These are phyloP conservation scores for Poeciliopsis turneri DNA, from an alignment of 2,797 vertebrate genomes.

Conservation along the genomic window DNA sequence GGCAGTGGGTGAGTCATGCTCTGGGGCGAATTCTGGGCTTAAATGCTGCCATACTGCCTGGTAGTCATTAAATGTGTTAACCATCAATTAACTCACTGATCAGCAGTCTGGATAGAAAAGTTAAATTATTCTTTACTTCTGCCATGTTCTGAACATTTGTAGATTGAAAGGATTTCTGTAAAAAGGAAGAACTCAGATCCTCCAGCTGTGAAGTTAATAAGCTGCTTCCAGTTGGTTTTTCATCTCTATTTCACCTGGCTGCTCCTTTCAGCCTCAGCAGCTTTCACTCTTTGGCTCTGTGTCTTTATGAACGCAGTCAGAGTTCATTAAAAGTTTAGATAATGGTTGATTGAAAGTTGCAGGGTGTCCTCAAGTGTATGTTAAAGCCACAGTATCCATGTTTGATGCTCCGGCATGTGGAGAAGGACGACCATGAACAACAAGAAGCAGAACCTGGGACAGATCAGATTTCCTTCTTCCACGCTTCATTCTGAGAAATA, in stretches of 20 bases:
- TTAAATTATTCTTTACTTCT: background rate
- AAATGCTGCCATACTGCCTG: background rate
- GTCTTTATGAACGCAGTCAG: constrained; percentile 55
- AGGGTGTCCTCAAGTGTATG: constrained; percentile 23
- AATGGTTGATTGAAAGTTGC: constrained; percentile 48
- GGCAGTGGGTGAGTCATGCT: background rate
- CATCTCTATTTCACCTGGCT: constrained; percentile 10
- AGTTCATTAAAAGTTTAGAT: constrained; percentile 58
- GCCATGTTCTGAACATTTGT: background rate
- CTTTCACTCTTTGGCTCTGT: constrained; percentile 21
- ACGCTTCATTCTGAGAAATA: background rate
- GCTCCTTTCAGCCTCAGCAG: constrained; percentile 12
- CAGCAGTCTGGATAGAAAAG: background rate
- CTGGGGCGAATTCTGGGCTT: too few relatives aligned
- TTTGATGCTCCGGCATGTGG: constrained; percentile 1
- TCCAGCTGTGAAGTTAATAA: constrained; percentile 22
- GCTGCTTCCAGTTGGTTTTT: constrained; percentile 5
- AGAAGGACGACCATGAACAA: background rate
- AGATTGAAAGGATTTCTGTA: background rate
- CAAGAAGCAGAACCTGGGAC: background rate
- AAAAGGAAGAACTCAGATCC: background rate
- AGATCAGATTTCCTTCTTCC: background rate
- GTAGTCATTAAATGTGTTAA: background rate
- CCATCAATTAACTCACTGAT: too few relatives aligned
- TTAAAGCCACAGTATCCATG: background rate